Conservation (phyloP, 2,888 invertebrate species). For the Tribolium freemani region DNA sequence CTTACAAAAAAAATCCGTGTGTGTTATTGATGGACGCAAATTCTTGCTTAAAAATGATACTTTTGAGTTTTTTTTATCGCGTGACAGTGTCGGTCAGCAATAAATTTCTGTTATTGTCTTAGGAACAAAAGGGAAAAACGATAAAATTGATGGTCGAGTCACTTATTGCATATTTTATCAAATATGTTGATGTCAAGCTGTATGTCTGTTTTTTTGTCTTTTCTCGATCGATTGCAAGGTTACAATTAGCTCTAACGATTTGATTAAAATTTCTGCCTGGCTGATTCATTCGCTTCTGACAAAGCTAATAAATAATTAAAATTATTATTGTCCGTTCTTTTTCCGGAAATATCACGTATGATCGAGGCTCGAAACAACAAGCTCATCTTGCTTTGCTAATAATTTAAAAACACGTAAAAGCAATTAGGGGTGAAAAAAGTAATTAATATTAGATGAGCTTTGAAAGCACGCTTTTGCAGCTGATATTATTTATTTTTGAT, state of each 20-base stretch:
- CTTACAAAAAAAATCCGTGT: not conserved
- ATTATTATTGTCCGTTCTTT: not conserved
- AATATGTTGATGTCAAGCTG: conserved; percentile 5
- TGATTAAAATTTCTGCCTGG: not conserved
- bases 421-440: conserved; percentile 23
- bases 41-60: not conserved
- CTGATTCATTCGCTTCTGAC: not conserved
- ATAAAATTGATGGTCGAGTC: conserved; percentile 9
- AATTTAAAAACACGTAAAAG: conserved; percentile 19
- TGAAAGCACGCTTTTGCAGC: not conserved
- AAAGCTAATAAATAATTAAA: not conserved
- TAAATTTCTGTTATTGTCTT: conserved; percentile 20
- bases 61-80: conserved; percentile 13
- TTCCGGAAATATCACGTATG: not conserved
- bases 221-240: not conserved
- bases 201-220: too few relatives aligned
- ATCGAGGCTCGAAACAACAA: conserved; percentile 10
- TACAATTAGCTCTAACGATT: not conserved
- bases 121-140: not conserved
- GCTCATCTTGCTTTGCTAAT: conserved; percentile 14
- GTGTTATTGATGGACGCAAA: not conserved
- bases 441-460: conserved; percentile 1
- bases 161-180: conserved; percentile 10
- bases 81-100: conserved; percentile 4
- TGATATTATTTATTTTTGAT: not conserved